Evolutionary conservation across 2,888 invertebrate genomes (phyloP).

Genomic region (Sminthurinus aureus): DNA sequence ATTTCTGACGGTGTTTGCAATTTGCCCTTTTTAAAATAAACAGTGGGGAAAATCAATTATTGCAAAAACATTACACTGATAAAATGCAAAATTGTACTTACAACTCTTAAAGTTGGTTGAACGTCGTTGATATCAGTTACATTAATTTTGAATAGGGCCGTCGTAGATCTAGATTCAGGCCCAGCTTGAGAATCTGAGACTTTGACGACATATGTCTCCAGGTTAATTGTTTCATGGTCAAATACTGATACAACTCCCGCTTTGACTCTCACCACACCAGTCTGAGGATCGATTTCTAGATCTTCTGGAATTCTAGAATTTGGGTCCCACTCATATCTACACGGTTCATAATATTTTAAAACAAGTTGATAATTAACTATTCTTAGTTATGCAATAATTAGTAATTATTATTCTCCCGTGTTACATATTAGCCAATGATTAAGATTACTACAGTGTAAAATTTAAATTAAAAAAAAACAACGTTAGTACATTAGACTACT

Average conservation of each 20-base stretch:
- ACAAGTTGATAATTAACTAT: neutral
- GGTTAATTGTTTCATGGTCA: neutral
- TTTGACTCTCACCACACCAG: neutral
- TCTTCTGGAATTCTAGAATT: neutral
- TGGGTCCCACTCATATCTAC: neutral
- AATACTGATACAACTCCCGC: neutral
- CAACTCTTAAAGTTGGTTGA: constrained; percentile 17
- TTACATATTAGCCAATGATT: no score
- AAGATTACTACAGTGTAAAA: no score
- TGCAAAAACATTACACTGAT: neutral
- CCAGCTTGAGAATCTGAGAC: neutral
- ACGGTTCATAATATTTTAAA: neutral
- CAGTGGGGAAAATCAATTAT: no score
- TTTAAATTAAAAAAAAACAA: neutral
- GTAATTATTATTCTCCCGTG: no score
- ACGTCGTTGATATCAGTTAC: constrained; percentile 17
- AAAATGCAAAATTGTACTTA: constrained; percentile 19
- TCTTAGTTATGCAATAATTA: neutral
- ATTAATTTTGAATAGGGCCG: neutral
- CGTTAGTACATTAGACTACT: neutral
- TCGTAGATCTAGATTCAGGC: neutral
- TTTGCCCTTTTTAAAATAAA: no score
- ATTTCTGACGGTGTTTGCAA: no score
- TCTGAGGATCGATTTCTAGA: neutral
- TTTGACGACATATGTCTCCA: neutral